phyloP scores from a whole-genome alignment of 2,888 invertebrate genomes.

The Parnassius smintheus region DNA sequence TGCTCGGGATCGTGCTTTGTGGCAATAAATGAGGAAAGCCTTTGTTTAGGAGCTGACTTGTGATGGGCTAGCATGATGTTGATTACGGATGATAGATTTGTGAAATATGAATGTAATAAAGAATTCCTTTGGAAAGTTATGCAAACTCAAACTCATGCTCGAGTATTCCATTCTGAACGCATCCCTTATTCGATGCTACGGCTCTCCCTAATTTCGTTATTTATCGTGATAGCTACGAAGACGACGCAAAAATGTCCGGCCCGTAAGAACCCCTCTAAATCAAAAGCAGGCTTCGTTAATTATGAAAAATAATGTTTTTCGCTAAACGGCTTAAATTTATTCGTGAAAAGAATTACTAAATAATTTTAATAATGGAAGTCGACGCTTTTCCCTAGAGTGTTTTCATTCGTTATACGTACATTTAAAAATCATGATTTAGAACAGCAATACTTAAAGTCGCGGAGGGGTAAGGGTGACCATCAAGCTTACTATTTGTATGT shows the following conservation, averaged over 20 bases:
- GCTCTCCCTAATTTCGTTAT: slow-evolving; percentile 59
- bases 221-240: slow-evolving; percentile 47
- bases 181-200: slow-evolving; percentile 27
- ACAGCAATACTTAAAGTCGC: too few relatives aligned
- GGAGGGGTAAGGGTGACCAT: too few relatives aligned
- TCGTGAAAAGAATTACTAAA: slow-evolving; percentile 51
- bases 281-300: slow-evolving; percentile 55
- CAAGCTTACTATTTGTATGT: too few relatives aligned
- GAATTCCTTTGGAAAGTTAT: too few relatives aligned
- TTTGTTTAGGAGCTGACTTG: too few relatives aligned
- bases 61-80: too few relatives aligned
- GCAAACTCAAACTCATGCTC: not conserved
- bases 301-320: slow-evolving; percentile 64
- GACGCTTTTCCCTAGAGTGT: slow-evolving; percentile 9
- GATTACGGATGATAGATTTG: too few relatives aligned
- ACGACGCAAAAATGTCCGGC: slow-evolving; percentile 54
- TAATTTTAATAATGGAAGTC: slow-evolving; percentile 37
- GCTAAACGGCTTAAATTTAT: slow-evolving; percentile 51
- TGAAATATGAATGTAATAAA: too few relatives aligned
- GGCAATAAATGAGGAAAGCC: too few relatives aligned
- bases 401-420: slow-evolving; percentile 35
- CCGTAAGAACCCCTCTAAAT: slow-evolving; percentile 51
- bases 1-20: too few relatives aligned
- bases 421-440: too few relatives aligned
- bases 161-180: slow-evolving; percentile 37